Evolutionary conservation across 2,113 vertebrate genomes (phyloP).

Genomic region (Desmodus rotundus): DNA sequence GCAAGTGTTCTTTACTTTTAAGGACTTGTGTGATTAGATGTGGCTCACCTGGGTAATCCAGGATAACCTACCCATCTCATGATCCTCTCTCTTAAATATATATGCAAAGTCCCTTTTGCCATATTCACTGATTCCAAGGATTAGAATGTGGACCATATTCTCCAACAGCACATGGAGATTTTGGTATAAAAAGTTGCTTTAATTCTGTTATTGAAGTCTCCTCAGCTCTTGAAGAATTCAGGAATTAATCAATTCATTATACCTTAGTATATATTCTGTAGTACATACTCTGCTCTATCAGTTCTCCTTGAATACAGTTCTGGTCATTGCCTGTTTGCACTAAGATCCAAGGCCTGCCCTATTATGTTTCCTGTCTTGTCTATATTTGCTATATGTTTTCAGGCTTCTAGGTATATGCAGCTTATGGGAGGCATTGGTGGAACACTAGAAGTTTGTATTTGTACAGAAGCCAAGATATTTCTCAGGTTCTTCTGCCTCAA

Average conservation of each 20-base stretch:
- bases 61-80: not conserved
- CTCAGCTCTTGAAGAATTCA: not conserved
- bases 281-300: not conserved
- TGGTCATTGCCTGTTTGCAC: not conserved
- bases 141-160: not conserved
- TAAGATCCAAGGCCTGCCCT: not conserved
- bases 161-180: not conserved
- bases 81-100: not conserved
- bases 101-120: not conserved
- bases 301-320: not conserved
- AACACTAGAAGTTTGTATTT: not conserved
- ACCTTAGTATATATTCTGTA: not conserved
- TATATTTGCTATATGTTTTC: not conserved
- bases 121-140: not conserved
- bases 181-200: not conserved
- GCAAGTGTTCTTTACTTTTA: not conserved
- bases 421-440: not conserved
- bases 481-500: not conserved
- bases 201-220: not conserved
- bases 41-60: not conserved
- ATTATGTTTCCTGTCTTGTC: not conserved
- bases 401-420: not conserved
- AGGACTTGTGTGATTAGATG: not conserved
- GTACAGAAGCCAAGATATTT: not conserved
- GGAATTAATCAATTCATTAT: not conserved